Conservation (phyloP, 2,888 invertebrate genomes). For the Eristalinus aeneus region DNA sequence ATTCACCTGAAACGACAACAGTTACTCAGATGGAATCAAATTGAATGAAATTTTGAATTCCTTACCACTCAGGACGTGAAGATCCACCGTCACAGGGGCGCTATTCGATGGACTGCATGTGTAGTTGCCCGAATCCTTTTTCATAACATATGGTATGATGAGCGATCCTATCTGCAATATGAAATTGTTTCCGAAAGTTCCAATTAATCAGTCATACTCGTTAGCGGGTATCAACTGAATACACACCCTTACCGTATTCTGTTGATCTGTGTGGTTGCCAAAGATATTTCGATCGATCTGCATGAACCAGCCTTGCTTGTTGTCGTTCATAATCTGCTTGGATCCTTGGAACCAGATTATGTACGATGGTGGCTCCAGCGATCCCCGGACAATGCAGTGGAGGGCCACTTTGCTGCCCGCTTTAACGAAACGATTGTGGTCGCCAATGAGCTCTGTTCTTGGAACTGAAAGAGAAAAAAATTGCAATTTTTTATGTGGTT, state of each 20-base stretch:
- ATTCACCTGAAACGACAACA: constrained; percentile 76
- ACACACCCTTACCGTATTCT: constrained; percentile 78
- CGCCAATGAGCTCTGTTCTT: constrained; percentile 93
- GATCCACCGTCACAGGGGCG: constrained; percentile 92
- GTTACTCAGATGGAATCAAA: not conserved
- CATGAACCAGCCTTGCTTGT: constrained; percentile 79
- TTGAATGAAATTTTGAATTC: constrained; percentile 8
- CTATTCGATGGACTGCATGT: constrained; percentile 97
- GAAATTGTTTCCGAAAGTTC: constrained; percentile 16
- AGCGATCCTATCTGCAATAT: constrained; percentile 79
- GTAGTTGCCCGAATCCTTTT: constrained; percentile 87
- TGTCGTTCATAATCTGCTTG: constrained; percentile 78
- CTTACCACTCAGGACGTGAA: constrained; percentile 95
- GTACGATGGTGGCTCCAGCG: constrained; percentile 93
- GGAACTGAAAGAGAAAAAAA: constrained; percentile 85
- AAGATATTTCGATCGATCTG: constrained; percentile 79
- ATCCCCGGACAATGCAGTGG: constrained; percentile 93
- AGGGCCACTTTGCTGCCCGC: constrained; percentile 93
- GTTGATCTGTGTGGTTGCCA: constrained; percentile 77
- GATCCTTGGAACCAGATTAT: constrained; percentile 93
- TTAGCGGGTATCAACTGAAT: constrained; percentile 13
- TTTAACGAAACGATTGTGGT: constrained; percentile 94
- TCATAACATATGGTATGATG: constrained; percentile 80
- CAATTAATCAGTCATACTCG: constrained; percentile 19
- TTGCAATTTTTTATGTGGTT: not conserved